These are phyloP conservation scores for Elmis aenea DNA, from an alignment of 2,888 invertebrate species.

Conservation along the genomic window DNA sequence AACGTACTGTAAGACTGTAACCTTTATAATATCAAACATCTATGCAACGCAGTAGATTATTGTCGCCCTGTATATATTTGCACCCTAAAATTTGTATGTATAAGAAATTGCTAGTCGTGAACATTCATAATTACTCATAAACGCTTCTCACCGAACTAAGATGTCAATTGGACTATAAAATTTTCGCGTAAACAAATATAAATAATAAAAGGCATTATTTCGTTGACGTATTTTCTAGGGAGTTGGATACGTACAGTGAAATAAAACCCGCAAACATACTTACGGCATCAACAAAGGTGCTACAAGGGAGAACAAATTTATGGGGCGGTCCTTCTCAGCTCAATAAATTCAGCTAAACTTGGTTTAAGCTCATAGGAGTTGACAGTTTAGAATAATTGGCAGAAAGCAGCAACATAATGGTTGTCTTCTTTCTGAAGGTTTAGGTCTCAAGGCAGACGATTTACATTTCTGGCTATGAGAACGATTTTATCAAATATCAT, in stretches of 20 bases:
- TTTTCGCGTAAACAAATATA: slow-evolving; percentile 4
- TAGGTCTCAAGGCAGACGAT: too few species aligned
- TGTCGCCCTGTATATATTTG: too few species aligned
- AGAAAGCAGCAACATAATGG: slow-evolving; percentile 12
- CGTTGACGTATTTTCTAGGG: too few species aligned
- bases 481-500: too few species aligned
- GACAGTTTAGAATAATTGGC: slow-evolving; percentile 21
- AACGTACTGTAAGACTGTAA: too few species aligned
- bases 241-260: not conserved
- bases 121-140: too few species aligned
- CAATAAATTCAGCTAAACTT: slow-evolving; percentile 17
- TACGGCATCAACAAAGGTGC: slow-evolving; percentile 10
- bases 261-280: slow-evolving; percentile 7
- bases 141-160: slow-evolving; percentile 5
- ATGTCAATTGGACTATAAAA: slow-evolving; percentile 2
- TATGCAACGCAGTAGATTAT: too few species aligned
- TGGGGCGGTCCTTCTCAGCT: slow-evolving; percentile 16
- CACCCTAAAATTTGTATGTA: too few species aligned
- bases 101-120: too few species aligned
- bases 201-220: slow-evolving; percentile 14
- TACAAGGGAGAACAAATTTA: slow-evolving; percentile 18
- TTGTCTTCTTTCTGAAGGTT: too few species aligned
- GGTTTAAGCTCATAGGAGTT: slow-evolving; percentile 17
- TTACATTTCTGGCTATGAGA: too few species aligned
- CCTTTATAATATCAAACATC: too few species aligned